Evolutionary conservation across 2,113 vertebrate species (phyloP).

Genomic region (Nanger granti): DNA sequence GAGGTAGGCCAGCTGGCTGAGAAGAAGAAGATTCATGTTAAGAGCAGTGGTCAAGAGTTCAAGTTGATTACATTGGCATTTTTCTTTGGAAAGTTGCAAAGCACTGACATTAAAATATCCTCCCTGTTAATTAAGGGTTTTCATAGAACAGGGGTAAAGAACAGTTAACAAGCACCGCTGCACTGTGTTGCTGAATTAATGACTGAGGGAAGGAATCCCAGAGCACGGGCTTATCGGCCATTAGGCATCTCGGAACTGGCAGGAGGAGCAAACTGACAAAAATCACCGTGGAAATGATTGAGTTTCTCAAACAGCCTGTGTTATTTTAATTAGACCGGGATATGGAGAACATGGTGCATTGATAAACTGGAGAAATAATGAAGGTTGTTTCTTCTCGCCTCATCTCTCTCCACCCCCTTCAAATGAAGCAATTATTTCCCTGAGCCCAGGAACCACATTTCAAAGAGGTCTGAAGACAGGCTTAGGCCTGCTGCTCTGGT

Average conservation of each 20-base stretch:
- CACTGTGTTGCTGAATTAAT: slow-evolving; percentile 56
- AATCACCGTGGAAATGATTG: slow-evolving; percentile 48
- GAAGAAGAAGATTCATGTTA: neutral
- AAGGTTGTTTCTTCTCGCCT: slow-evolving; percentile 63
- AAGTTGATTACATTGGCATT: slow-evolving; percentile 57
- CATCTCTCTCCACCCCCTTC: slow-evolving; percentile 73
- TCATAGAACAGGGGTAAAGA: slow-evolving; percentile 20
- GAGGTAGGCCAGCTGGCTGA: neutral
- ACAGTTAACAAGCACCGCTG: slow-evolving; percentile 43
- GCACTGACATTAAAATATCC: slow-evolving; percentile 59
- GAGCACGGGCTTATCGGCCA: slow-evolving; percentile 35
- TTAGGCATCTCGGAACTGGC: slow-evolving; percentile 46
- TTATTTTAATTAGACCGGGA: slow-evolving; percentile 61
- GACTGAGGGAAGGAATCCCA: neutral
- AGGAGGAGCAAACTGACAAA: slow-evolving; percentile 34
- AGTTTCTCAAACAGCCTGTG: slow-evolving; percentile 59
- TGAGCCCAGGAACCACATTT: slow-evolving; percentile 83
- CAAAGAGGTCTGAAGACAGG: slow-evolving; percentile 84
- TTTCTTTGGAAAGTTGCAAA: slow-evolving; percentile 60
- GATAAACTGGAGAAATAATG: slow-evolving; percentile 66
- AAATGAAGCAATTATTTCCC: slow-evolving; percentile 82
- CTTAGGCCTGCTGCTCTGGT: slow-evolving; percentile 85
- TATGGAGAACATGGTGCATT: slow-evolving; percentile 68
- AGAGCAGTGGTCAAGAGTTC: slow-evolving; percentile 48
- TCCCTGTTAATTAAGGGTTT: slow-evolving; percentile 61